Evolutionary conservation across 2,888 invertebrate genomes (phyloP), one percentile per base, ranked within the genome.

Genomic region (Dendrolimus houi): DNA sequence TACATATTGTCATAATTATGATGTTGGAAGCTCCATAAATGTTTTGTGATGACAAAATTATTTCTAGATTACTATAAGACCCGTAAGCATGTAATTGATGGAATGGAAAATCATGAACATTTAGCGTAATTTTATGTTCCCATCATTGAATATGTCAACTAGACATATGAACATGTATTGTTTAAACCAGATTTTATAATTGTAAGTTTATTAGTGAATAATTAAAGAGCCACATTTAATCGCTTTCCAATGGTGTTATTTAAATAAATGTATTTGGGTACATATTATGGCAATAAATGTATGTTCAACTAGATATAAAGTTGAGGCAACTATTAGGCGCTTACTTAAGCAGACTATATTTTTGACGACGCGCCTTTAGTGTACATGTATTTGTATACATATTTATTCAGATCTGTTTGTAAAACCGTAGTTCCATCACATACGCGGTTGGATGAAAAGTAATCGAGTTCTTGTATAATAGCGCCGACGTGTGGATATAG

Each of bases 11-110:
- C 29, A 29, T 29, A 29, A 29, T 29, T 29, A 54, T 55, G 52
- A 61, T 63, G 62, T 60, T 29, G 29, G 10, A 54, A 29, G 14
- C 54, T 14, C 17, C 54, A 17, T 29, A n/a, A n/a, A 54, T 14
- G 54, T 54, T 54, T n/a, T 29, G 10, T 17, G 14, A n/a, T 54
- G 54, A 54, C 29, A 14, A 54, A 8, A 47, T 47, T 47, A 9
- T 47, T 47, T 9, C 47, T 47, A 47, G 47, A 47, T 47, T n/a
- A 13, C 8, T 54, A 40, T 54, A 54, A 54, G 14, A 57, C 29
- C n/a, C n/a, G 14, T 14, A 58, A 67, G 64, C 64, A 65, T 65
- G 54, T 54, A 41, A 13, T 53, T 53, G 13, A 17, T 53, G 7
- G 29, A 57, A 47, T 47, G 47, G 47, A 10, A 47, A 47, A 47